Percentiles rank a stretch among this genome's conserved stretches.
phyloP scores from a whole-genome alignment of 2,113 vertebrate genomes.

The Maccullochella peelii region DNA sequence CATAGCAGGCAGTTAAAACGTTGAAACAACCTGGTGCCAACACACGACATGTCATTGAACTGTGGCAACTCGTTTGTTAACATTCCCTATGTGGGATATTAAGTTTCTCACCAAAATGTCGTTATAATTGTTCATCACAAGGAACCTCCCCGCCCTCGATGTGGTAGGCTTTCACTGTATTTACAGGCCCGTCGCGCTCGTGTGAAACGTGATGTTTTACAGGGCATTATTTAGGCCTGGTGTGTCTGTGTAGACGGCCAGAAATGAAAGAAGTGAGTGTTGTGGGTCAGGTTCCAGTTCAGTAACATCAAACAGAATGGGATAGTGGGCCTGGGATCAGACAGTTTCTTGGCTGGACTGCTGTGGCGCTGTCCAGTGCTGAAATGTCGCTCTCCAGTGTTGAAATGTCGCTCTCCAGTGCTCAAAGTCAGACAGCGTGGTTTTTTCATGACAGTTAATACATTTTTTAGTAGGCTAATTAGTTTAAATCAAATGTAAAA shows the following conservation, averaged over 20 bases:
- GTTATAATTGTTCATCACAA: not conserved
- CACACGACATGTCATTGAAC: constrained; percentile 20
- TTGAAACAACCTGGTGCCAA: constrained; percentile 5
- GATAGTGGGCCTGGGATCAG: constrained; percentile 6
- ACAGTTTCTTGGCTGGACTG: constrained; percentile 11
- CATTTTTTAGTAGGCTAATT: not conserved
- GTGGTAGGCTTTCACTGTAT: constrained; percentile 39
- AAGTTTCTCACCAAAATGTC: not conserved
- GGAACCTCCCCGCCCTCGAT: constrained; percentile 58
- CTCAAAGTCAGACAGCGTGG: constrained; percentile 53
- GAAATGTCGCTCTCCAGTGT: constrained; percentile 77
- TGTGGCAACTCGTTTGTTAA: not conserved
- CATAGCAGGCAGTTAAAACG: constrained; percentile 14
- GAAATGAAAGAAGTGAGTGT: not conserved
- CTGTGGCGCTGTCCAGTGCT: constrained; percentile 77
- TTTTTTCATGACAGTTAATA: constrained; percentile 25
- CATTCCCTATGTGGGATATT: not conserved
- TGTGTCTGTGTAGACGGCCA: not conserved
- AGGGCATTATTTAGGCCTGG: constrained; percentile 8
- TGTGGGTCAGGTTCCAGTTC: not conserved
- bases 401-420: constrained; percentile 77
- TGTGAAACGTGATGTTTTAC: constrained; percentile 36
- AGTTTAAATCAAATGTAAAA: not conserved
- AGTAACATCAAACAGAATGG: constrained; percentile 23
- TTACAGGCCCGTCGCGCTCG: constrained; percentile 46